A percentile compares a stretch with the other conserved stretches of the same genome.
Evolutionary conservation across 1,140 invertebrate genomes (phyloP).

Genomic region (Drosophila sp.): DNA sequence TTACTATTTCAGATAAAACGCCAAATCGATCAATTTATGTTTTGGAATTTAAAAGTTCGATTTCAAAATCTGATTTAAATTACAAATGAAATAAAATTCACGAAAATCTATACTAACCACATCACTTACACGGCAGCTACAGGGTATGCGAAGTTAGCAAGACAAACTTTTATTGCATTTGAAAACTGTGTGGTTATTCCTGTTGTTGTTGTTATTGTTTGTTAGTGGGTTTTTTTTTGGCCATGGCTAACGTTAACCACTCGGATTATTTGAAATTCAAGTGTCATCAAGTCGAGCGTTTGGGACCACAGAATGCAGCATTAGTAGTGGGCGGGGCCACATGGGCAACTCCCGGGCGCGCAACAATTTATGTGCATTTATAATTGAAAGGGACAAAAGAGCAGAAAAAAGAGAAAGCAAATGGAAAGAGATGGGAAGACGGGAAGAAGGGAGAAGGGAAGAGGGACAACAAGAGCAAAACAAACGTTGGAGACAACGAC

Average conservation of each 20-base stretch:
- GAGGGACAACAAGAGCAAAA: conserved; percentile 34
- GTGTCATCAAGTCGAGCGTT: conserved; percentile 60
- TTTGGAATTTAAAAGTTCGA: too few species aligned
- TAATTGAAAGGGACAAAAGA: conserved; percentile 73
- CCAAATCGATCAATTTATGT: too few species aligned
- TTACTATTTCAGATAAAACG: too few species aligned
- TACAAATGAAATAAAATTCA: too few species aligned
- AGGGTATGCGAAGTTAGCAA: conserved; percentile 13
- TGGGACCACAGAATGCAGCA: conserved; percentile 10
- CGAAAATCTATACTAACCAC: neutral
- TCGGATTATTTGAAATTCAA: conserved; percentile 77
- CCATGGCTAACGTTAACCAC: conserved; percentile 51
- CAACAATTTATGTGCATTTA: conserved; percentile 82
- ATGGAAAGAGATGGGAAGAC: conserved; percentile 19
- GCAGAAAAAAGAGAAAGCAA: conserved; percentile 19
- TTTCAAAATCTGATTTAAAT: too few species aligned
- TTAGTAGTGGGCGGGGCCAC: conserved; percentile 30
- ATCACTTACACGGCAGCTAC: neutral
- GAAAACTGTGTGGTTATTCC: conserved; percentile 45
- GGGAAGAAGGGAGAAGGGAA: conserved; percentile 3
- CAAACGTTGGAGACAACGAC: conserved; percentile 65
- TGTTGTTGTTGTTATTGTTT: conserved; percentile 19
- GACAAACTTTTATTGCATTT: conserved; percentile 75
- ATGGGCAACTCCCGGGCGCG: conserved; percentile 30
- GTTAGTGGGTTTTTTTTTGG: neutral